These are phyloP conservation scores for Poecilia picta DNA, from an alignment of 2,797 vertebrate genomes.

Conservation along the genomic window DNA sequence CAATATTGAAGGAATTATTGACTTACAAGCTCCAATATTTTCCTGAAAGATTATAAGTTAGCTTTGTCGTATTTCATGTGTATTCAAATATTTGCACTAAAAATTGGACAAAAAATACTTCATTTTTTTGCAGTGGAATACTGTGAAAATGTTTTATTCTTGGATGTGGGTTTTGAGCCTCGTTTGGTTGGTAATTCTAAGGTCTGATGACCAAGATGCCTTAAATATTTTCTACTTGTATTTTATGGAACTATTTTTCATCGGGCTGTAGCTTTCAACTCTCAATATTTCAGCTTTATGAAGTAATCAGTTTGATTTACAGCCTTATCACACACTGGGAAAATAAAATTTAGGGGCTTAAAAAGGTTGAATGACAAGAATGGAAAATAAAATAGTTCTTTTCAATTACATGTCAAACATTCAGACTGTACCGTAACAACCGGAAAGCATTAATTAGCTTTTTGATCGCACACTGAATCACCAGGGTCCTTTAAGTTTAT, in stretches of 20 bases:
- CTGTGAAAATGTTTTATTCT: neutral
- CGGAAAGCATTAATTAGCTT: neutral
- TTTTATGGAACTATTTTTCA: neutral
- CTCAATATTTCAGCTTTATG: neutral
- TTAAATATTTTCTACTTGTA: conserved; percentile 33
- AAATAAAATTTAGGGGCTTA: neutral
- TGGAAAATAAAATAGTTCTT: neutral
- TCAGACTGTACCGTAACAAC: neutral
- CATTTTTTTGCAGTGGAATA: neutral
- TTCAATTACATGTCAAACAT: neutral
- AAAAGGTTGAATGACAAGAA: neutral
- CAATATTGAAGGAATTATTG: too few species aligned
- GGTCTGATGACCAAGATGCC: conserved; percentile 49
- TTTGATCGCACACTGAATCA: neutral
- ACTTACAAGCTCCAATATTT: too few species aligned
- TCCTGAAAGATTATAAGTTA: too few species aligned
- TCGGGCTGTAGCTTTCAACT: neutral
- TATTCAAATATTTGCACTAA: too few species aligned
- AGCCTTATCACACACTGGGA: neutral
- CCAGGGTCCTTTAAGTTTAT: neutral
- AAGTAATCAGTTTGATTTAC: neutral
- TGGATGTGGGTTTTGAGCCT: neutral
- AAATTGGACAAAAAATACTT: too few species aligned
- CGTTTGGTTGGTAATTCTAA: conserved; percentile 3
- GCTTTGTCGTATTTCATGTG: too few species aligned